Evolutionary conservation across 2,113 vertebrate genomes (phyloP).

Genomic region (Zosterops japonicus): DNA sequence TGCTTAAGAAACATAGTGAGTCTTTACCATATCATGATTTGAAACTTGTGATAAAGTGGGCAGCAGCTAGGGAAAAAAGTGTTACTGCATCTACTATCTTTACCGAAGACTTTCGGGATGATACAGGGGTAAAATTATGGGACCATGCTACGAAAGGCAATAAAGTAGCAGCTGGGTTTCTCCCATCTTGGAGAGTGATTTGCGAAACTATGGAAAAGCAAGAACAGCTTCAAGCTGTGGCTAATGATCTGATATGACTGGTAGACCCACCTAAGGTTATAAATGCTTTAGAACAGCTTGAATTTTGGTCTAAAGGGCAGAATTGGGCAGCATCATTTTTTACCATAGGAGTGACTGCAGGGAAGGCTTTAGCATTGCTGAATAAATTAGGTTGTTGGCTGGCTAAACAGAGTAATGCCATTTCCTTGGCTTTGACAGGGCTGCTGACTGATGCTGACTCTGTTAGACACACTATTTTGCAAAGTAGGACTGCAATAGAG

Average conservation of each 20-base stretch:
- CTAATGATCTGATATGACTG: background rate
- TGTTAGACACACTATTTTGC: background rate
- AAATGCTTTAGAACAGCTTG: background rate
- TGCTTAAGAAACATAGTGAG: background rate
- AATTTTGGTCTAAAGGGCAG: background rate
- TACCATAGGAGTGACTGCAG: background rate
- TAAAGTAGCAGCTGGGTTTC: background rate
- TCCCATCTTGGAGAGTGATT: background rate
- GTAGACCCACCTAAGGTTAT: background rate
- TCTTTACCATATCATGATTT: background rate
- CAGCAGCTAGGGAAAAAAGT: background rate
- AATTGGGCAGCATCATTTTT: background rate
- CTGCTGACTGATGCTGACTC: background rate
- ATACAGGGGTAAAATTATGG: background rate
- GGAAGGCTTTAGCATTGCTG: background rate
- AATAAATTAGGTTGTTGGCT: background rate
- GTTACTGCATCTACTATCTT: background rate
- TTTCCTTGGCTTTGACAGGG: background rate
- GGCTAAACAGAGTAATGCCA: background rate
- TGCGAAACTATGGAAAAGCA: background rate
- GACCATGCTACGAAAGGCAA: background rate
- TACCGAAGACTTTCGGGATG: background rate
- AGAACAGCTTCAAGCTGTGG: background rate
- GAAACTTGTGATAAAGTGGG: background rate
- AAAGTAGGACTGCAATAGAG: background rate